These are phyloP conservation scores for Entelurus aequoreus DNA, from an alignment of 2,113 vertebrate species.

Conservation along the genomic window DNA sequence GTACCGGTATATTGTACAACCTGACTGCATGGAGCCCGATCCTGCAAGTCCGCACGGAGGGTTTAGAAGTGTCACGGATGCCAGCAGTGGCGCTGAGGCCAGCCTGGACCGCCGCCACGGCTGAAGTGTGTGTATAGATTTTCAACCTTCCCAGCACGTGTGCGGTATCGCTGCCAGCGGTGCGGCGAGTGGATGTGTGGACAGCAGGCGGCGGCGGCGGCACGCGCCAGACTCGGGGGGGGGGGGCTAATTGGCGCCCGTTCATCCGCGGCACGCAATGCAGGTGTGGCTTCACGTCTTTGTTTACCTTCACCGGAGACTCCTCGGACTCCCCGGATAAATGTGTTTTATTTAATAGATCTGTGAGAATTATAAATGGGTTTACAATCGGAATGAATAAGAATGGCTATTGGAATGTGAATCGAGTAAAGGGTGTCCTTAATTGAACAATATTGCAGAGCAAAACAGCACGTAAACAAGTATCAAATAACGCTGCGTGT, in stretches of 20 bases:
- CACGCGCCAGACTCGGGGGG: background rate
- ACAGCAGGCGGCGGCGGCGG: constrained; percentile 31
- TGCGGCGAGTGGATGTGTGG: constrained; percentile 18
- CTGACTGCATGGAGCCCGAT: too few relatives aligned
- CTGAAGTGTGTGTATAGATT: constrained; percentile 16
- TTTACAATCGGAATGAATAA: too few relatives aligned
- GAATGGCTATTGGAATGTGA: too few relatives aligned
- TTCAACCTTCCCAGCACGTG: constrained; percentile 11
- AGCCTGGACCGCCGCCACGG: constrained; percentile 11
- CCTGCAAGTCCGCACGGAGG: too few relatives aligned
- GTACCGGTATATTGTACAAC: too few relatives aligned
- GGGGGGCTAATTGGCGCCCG: constrained; percentile 10
- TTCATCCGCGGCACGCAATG: constrained; percentile 31
- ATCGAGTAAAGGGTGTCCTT: too few relatives aligned
- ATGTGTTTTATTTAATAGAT: too few relatives aligned
- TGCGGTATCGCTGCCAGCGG: constrained; percentile 17
- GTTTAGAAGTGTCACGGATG: constrained; percentile 7
- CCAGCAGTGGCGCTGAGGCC: constrained; percentile 2
- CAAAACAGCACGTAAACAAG: too few relatives aligned
- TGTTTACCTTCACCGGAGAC: constrained; percentile 20
- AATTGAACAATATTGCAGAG: too few relatives aligned
- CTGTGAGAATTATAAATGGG: too few relatives aligned
- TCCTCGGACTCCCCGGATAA: background rate
- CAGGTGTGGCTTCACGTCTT: constrained; percentile 10
- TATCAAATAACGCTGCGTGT: too few relatives aligned